Percentiles rank a stretch among this genome's conserved stretches.
Evolutionary conservation across 2,888 invertebrate genomes (phyloP).

Genomic region (Heliconius hortense): DNA sequence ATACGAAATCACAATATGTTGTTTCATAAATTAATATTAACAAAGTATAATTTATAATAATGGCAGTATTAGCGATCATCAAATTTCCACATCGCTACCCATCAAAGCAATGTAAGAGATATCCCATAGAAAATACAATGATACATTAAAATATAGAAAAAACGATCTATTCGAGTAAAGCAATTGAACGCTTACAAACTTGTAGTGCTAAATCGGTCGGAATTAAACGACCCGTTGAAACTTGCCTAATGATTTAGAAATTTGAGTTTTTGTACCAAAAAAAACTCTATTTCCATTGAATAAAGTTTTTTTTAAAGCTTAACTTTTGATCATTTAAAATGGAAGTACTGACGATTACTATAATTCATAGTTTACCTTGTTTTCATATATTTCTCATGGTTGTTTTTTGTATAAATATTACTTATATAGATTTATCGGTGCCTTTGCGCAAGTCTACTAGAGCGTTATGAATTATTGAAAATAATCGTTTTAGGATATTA

Average conservation of each 20-base stretch:
- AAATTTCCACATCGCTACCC: slow-evolving; percentile 76
- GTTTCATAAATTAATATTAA: slow-evolving; percentile 39
- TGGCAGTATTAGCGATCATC: slow-evolving; percentile 68
- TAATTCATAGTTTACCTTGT: slow-evolving; percentile 51
- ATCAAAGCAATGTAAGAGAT: slow-evolving; percentile 49
- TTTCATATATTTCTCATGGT: slow-evolving; percentile 45
- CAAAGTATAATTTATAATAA: slow-evolving; percentile 65
- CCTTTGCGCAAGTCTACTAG: slow-evolving; percentile 70
- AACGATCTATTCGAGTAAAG: slow-evolving; percentile 76
- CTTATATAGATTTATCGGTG: slow-evolving; percentile 55
- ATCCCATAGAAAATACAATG: slow-evolving; percentile 55
- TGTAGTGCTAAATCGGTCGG: slow-evolving; percentile 77
- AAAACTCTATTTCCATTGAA: slow-evolving; percentile 28
- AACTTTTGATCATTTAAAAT: slow-evolving; percentile 30
- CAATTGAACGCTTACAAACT: slow-evolving; percentile 73
- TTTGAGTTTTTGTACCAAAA: slow-evolving; percentile 40
- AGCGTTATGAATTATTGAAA: slow-evolving; percentile 59
- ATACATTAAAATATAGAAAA: slow-evolving; percentile 70
- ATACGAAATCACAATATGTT: slow-evolving; percentile 23
- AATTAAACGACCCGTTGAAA: slow-evolving; percentile 73
- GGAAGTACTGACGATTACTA: slow-evolving; percentile 49
- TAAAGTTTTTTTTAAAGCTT: slow-evolving; percentile 21
- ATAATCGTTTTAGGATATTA: slow-evolving; percentile 67
- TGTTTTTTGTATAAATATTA: slow-evolving; percentile 45
- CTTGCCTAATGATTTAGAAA: slow-evolving; percentile 78